Conservation (phyloP, 2,113 vertebrate species). For the Cryptotis parvus region DNA sequence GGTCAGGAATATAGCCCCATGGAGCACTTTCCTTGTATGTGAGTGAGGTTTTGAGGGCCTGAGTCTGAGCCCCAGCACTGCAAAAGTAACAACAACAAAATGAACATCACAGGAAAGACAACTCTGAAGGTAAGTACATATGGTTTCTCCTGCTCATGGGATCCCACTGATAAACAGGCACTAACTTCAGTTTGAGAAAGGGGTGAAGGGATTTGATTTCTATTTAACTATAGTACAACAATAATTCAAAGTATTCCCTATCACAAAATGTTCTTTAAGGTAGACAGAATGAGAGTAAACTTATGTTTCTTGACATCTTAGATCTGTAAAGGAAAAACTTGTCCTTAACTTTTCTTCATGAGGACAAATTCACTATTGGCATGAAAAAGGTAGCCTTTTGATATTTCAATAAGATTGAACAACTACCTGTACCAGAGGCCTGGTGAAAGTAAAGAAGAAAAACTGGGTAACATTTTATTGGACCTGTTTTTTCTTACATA, state of each 20-base stretch:
- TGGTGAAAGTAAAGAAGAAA: background rate
- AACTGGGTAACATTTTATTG: background rate
- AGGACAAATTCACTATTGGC: background rate
- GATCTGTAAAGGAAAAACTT: background rate
- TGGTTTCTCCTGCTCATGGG: background rate
- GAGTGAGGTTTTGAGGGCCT: too few species aligned
- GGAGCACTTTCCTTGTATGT: too few species aligned
- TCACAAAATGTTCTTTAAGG: background rate
- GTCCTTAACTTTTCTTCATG: background rate
- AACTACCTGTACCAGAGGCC: background rate
- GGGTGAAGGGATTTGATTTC: too few species aligned
- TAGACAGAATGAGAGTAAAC: background rate
- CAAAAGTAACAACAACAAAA: background rate
- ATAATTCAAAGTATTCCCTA: background rate
- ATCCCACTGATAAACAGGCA: background rate
- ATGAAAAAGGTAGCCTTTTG: background rate
- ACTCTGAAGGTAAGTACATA: background rate
- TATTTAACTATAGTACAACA: background rate
- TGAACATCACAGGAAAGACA: slow-evolving; percentile 39
- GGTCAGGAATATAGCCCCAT: too few species aligned
- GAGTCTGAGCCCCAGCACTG: too few species aligned
- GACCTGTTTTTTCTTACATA: background rate
- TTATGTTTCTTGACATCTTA: background rate
- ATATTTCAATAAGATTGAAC: background rate
- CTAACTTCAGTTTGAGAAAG: background rate